Evolutionary conservation across 2,113 vertebrate genomes (phyloP), one percentile per base, ranked within the genome.

Genomic region (Notothenia coriiceps): DNA sequence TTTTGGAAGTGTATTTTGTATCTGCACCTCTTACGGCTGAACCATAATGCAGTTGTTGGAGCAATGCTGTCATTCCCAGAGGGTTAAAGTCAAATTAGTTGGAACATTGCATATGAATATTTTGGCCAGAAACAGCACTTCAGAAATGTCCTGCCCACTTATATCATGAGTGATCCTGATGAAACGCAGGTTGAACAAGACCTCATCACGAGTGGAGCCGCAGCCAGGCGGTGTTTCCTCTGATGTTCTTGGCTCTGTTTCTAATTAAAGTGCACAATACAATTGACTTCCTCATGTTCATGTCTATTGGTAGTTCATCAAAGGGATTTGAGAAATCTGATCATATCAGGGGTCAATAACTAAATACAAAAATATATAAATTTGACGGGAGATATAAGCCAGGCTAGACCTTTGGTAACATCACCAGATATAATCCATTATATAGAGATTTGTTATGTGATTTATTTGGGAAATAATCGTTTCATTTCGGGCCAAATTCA

Each of bases 131-230:
- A 73, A 50, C 46, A 63, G 17, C 22, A 54, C 11, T 46, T 70
- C 14, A 70, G 35, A 54, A 68, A 55, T 14, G 68, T 79, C 66
- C 70, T 83, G 40, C 68, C 77, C 56, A 62, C 57, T 80, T 46
- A 83, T 79, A 81, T 75, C 22, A 70, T 33, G 44, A 79, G 20
- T 52, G 59, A 83, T 74, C 47, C 85, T 60, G 74, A 90, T 87
- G 74, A 72, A 84, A 83, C 14, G 3, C 71, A 88, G 76, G 72
- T 80, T 76, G 57, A 82, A 56, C 18, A 69, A 72, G 51, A 65
- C 35, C 17, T 55, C 10, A 15, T 84, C 49, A 70, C 13, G 6
- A 52, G 15, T 47, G 0, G 10, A 56, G 56, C 66, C n/a, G 15
- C 44, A 57, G 68, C 80, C 78, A 78, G 52, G 40, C 57, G 6